Base-by-base conservation (phyloP, 2,888 invertebrate species). In the Eulithis testata region DNA sequence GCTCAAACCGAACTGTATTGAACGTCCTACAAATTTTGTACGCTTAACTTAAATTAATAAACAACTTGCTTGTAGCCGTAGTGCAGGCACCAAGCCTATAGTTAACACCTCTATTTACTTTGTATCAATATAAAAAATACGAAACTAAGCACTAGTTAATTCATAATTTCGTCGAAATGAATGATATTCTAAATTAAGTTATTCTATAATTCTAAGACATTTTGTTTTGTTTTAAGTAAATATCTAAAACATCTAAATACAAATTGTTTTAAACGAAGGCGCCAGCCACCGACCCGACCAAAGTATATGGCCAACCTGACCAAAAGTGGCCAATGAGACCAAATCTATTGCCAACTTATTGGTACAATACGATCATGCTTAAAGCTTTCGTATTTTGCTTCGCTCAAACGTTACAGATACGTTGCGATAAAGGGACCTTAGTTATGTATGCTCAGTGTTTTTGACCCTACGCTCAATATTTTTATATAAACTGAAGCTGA, bases 1-100 rank as follows among this genome's bases (percentile, higher is more conserved):
- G 65, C 70, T 69, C 69, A 66, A 69, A 61, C 47, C 21, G 9
- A 59, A 51, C 12, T 62, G 21, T 66, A 59, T 61, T 56, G 40
- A 51, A 55, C 43, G 31, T 51, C 43, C 36, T 60, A 55, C 4
- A 11, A n/a, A 55, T 59, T 14, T 40, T 47, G n/a, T 64, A 64
- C 36, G 40, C 49, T 50, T 55, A 43, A 55, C 21, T 9, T 50
- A n/a, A 5, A 40, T 40, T 9, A 43, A 31, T 55, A 43, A 50
- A 27, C 50, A 40, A 53, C 21, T 44, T 54, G 45, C 55, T 55
- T 56, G 51, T 27, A 50, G 50, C 27, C 11, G 27, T 50, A 27
- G 11, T 50, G 4, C 4, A 14, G 45, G 14, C 27, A 50, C 11
- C 14, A 49, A 27, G 27, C 9, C 11, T 31, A 31, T 31, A 2